phyloP scores from a whole-genome alignment of 1,140 invertebrate genomes.

The Ceratosolen fusciceps region DNA sequence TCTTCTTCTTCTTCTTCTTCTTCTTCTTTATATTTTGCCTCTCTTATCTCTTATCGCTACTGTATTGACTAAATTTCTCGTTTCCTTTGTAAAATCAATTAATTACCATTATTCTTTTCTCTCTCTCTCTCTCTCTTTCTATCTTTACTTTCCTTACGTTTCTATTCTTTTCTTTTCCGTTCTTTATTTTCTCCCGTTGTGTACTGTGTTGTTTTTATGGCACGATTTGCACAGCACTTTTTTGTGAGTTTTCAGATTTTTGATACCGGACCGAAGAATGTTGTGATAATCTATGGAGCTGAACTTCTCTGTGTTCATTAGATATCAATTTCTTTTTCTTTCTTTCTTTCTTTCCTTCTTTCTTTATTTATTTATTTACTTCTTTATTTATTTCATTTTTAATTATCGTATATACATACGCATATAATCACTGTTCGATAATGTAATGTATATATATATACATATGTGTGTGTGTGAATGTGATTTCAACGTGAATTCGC shows the following conservation, averaged over 20 bases:
- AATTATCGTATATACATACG: slow-evolving; percentile 27
- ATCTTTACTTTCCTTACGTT: background rate
- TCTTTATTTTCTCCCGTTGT: background rate
- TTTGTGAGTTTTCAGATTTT: slow-evolving; percentile 49
- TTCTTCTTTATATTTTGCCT: slow-evolving; percentile 34
- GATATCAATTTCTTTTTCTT: slow-evolving; percentile 23
- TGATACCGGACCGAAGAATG: slow-evolving; percentile 44
- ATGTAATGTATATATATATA: too few relatives aligned
- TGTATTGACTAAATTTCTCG: slow-evolving; percentile 32
- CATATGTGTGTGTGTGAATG: background rate
- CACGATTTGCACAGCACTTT: slow-evolving; percentile 48
- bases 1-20: too few relatives aligned
- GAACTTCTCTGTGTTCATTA: slow-evolving; percentile 41
- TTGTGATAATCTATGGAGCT: slow-evolving; percentile 47
- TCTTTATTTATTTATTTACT: too few relatives aligned
- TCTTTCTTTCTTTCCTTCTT: too few relatives aligned
- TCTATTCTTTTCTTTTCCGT: slow-evolving; percentile 16
- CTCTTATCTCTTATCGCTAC: slow-evolving; percentile 31
- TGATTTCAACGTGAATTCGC: background rate
- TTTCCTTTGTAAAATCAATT: background rate
- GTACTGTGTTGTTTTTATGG: slow-evolving; percentile 39
- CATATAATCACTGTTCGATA: too few relatives aligned
- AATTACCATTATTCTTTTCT: background rate
- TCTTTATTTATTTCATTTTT: slow-evolving; percentile 1
- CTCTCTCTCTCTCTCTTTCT: background rate